Conservation (phyloP, 2,888 invertebrate genomes). For the Hypsopygia costalis region DNA sequence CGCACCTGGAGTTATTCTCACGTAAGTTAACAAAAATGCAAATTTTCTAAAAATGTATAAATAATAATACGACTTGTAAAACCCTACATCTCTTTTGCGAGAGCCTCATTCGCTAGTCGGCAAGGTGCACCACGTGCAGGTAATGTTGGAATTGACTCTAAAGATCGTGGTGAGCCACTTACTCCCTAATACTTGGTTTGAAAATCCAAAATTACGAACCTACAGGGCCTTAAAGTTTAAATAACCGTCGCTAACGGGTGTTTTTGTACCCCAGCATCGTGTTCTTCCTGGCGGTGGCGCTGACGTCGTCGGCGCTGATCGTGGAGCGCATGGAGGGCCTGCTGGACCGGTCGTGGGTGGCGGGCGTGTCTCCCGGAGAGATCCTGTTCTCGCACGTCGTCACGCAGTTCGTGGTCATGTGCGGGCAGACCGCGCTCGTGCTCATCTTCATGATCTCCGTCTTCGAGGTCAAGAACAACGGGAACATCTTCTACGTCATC, state of each 20-base stretch:
- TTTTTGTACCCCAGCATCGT: too few species aligned
- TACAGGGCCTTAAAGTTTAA: too few species aligned
- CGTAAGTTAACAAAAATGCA: constrained; percentile 89
- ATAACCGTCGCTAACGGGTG: too few species aligned
- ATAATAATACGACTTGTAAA: too few species aligned
- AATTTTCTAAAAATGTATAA: too few species aligned
- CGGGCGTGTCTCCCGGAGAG: constrained; percentile 95
- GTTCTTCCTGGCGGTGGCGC: constrained; percentile 96
- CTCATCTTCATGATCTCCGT: constrained; percentile 95
- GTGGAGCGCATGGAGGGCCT: constrained; percentile 95
- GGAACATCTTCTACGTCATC: constrained; percentile 91
- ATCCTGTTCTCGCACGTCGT: constrained; percentile 96
- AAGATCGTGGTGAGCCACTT: too few species aligned
- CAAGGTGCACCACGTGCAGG: too few species aligned
- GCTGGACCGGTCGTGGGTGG: constrained; percentile 95
- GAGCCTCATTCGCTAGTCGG: too few species aligned
- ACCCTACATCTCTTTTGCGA: too few species aligned
- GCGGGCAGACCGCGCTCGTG: constrained; percentile 94
- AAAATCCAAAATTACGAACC: too few species aligned
- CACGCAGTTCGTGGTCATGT: constrained; percentile 97
- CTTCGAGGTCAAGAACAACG: constrained; percentile 94
- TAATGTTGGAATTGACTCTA: too few species aligned
- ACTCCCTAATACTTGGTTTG: too few species aligned
- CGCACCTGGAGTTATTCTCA: constrained; percentile 96
- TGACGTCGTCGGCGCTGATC: constrained; percentile 95